phyloP scores from a whole-genome alignment of 2,113 vertebrate genomes.

The Dipodomys ordii region DNA sequence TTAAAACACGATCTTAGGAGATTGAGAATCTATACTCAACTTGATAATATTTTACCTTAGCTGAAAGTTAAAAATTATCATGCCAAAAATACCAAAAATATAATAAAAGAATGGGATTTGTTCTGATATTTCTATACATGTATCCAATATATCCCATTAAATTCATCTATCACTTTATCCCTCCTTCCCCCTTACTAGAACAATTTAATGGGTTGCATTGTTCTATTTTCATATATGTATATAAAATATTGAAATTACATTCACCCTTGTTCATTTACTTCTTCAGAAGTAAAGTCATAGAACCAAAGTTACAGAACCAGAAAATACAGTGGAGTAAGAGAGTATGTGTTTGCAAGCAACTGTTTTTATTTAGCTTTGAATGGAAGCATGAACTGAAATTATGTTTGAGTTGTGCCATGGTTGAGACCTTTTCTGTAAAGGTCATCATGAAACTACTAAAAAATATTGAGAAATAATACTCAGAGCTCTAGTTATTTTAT shows the following conservation, averaged over 20 bases:
- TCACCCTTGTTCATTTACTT: neutral
- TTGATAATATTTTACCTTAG: constrained; percentile 28
- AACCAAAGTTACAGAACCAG: neutral
- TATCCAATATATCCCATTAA: too few relatives aligned
- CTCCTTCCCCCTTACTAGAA: too few relatives aligned
- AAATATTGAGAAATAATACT: constrained; percentile 8
- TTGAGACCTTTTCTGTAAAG: constrained; percentile 15
- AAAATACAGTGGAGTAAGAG: neutral
- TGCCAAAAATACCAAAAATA: too few relatives aligned
- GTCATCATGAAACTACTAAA: neutral
- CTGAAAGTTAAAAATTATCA: neutral
- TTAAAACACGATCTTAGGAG: constrained; percentile 29
- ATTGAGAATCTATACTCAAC: neutral
- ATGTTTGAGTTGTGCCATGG: neutral
- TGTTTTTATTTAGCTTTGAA: neutral
- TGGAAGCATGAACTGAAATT: neutral
- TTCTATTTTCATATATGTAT: too few relatives aligned
- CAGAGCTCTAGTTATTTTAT: neutral
- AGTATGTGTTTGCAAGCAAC: neutral
- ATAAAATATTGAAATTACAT: too few relatives aligned
- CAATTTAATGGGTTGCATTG: too few relatives aligned
- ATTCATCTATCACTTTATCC: too few relatives aligned
- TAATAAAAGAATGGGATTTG: neutral
- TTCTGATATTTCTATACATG: too few relatives aligned
- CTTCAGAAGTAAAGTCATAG: neutral